Evolutionary conservation across 1,140 invertebrate genomes (phyloP).

Genomic region (Drosophila rufa): DNA sequence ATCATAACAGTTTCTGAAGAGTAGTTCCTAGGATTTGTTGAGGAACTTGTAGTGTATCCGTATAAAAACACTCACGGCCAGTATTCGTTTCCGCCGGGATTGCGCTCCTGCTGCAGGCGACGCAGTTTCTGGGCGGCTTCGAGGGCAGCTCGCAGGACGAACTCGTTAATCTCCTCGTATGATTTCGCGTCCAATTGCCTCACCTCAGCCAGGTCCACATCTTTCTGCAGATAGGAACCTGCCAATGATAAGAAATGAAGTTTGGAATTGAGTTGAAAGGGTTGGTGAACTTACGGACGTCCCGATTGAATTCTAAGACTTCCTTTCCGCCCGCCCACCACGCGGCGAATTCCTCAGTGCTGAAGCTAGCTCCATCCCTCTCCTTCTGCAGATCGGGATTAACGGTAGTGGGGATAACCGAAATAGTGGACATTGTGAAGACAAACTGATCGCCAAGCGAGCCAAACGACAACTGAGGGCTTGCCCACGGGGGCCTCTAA

Average conservation of each 20-base stretch:
- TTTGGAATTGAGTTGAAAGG: not conserved
- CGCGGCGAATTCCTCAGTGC: conserved; percentile 90
- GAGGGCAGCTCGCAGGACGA: conserved; percentile 87
- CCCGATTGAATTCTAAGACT: conserved; percentile 88
- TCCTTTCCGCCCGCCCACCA: conserved; percentile 91
- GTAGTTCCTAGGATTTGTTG: not conserved
- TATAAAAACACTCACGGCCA: conserved; percentile 86
- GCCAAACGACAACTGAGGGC: conserved; percentile 2
- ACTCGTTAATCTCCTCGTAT: conserved; percentile 65
- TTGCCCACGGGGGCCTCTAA: too few species aligned
- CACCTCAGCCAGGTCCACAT: conserved; percentile 34
- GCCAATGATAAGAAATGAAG: not conserved
- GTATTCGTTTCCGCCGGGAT: conserved; percentile 88
- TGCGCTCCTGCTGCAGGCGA: conserved; percentile 88
- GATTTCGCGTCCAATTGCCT: conserved; percentile 53
- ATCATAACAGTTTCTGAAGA: conserved; percentile 43
- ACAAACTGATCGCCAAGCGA: not conserved
- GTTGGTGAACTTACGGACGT: conserved; percentile 58
- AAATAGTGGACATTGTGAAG: not conserved
- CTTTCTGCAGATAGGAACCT: conserved; percentile 56
- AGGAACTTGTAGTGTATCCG: too few species aligned
- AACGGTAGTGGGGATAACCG: conserved; percentile 48
- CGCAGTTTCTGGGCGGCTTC: conserved; percentile 91
- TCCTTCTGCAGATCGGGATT: conserved; percentile 90
- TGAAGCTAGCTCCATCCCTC: conserved; percentile 90